These are phyloP conservation scores for Zoroaster sp. DNA, from an alignment of 53 echinoderm and acorn worm genomes.

Conservation along the genomic window DNA sequence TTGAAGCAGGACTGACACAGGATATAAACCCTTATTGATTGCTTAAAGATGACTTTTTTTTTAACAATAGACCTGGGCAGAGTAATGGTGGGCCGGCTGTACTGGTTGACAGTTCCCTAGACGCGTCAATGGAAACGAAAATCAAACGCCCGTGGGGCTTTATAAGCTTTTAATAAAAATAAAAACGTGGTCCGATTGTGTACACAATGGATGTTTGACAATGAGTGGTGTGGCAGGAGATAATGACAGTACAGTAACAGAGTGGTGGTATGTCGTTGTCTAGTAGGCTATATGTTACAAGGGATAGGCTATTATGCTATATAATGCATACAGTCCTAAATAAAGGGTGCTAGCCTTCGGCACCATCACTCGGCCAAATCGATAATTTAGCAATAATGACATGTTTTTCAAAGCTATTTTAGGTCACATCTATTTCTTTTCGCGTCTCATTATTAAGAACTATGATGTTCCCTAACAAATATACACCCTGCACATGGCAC, in stretches of 20 bases:
- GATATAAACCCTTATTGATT: slow-evolving; percentile 29
- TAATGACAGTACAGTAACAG: background rate
- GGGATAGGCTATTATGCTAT: background rate
- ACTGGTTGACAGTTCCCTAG: slow-evolving; percentile 21
- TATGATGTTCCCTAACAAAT: too few species aligned
- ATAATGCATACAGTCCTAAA: background rate
- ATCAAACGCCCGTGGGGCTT: background rate
- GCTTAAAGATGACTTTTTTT: background rate
- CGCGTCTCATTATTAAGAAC: too few species aligned
- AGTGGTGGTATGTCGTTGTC: background rate
- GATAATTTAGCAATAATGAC: too few species aligned
- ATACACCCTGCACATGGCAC: too few species aligned
- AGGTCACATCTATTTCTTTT: too few species aligned
- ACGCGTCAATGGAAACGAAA: background rate
- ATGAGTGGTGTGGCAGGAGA: background rate
- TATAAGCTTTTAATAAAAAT: background rate
- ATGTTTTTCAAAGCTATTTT: too few species aligned
- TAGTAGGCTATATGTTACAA: background rate
- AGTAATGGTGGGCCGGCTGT: background rate
- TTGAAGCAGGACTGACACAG: background rate
- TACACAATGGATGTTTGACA: background rate
- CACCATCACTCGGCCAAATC: too few species aligned
- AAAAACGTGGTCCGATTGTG: slow-evolving; percentile 4
- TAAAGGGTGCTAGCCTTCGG: background rate
- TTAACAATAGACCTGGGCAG: background rate